Conservation (phyloP, 2,888 invertebrate genomes). For the Himalopsyche kuldschensis region DNA sequence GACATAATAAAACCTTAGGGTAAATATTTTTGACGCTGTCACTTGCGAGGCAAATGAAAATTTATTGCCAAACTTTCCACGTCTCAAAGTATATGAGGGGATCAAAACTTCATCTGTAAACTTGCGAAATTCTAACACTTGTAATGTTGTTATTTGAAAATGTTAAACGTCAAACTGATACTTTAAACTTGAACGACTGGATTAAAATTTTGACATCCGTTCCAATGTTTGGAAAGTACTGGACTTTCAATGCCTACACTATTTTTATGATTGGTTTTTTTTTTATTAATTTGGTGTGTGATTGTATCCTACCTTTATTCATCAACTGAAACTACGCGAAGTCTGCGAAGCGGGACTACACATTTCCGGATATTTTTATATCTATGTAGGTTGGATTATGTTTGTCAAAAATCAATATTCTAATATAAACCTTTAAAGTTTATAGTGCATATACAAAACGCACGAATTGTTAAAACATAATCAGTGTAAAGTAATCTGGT, state of each 20-base stretch:
- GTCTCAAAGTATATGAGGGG: background rate
- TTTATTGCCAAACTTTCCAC: background rate
- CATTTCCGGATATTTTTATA: too few species aligned
- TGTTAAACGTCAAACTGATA: background rate
- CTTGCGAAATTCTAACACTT: background rate
- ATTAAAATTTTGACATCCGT: background rate
- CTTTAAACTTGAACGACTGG: background rate
- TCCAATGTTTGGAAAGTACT: background rate
- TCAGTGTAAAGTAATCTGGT: too few species aligned
- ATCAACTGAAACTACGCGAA: too few species aligned
- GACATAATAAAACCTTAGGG: background rate
- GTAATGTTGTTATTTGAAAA: background rate
- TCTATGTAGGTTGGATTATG: too few species aligned
- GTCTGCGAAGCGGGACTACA: too few species aligned
- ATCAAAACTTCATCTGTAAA: background rate
- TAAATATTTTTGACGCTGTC: background rate
- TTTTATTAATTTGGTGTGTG: too few species aligned
- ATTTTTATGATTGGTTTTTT: too few species aligned
- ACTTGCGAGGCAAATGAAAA: background rate
- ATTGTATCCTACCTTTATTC: too few species aligned
- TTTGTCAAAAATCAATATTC: too few species aligned
- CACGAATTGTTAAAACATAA: too few species aligned
- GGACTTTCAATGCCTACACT: background rate
- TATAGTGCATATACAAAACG: too few species aligned
- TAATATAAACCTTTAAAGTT: too few species aligned